These are phyloP conservation scores for Berghia stephanieae DNA, from an alignment of 1,140 invertebrate species.

Conservation along the genomic window DNA sequence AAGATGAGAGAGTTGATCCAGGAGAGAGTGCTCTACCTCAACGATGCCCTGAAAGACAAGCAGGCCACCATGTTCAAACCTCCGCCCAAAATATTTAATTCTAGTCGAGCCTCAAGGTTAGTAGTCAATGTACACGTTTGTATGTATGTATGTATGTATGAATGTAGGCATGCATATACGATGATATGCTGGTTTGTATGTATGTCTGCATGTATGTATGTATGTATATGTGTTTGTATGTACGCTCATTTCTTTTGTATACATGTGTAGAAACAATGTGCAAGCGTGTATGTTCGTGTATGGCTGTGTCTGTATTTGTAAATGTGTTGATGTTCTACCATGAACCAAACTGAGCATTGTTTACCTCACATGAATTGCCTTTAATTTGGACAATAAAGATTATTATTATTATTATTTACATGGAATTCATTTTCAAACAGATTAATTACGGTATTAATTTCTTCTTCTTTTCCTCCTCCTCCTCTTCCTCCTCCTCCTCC, in stretches of 20 bases:
- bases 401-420: no score
- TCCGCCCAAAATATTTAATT: conserved; percentile 79
- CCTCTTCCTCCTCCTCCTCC: neutral
- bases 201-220: no score
- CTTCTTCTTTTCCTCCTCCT: neutral
- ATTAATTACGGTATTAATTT: neutral
- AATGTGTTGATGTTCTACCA: neutral
- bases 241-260: no score
- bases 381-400: no score
- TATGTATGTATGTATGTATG: neutral
- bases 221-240: no score
- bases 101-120: conserved; percentile 77
- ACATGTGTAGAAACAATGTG: no score
- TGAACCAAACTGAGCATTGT: no score
- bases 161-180: no score
- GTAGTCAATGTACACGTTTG: neutral
- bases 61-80: conserved; percentile 66
- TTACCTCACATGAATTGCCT: no score
- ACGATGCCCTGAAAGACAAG: conserved; percentile 72
- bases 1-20: conserved; percentile 94
- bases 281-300: no score
- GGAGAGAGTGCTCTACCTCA: conserved; percentile 87
- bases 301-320: no score
- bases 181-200: no score
- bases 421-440: neutral